Base-by-base conservation (phyloP, 2,888 invertebrate genomes). In the Dorcus parallelipipedus region DNA sequence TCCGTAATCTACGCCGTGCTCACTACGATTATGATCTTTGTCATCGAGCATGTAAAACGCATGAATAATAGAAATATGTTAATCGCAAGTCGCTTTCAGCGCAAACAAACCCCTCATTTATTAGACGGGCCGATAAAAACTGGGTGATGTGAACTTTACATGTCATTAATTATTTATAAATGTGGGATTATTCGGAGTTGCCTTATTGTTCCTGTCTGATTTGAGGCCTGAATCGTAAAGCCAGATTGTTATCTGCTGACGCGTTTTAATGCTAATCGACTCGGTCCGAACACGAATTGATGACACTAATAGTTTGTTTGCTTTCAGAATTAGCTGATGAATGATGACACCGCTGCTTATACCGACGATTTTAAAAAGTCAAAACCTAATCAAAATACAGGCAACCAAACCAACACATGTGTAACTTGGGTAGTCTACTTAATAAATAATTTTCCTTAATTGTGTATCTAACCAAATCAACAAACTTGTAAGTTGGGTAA, bases 161-260 rank as follows among this genome's bases (percentile, higher is more conserved):
- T 60, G 53, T 53, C 58, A 65, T 65, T 57, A 56, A 65, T 65
- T 57, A 65, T 65, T 65, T 65, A 65, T 64, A 53, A 52, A 48
- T 45, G 53, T 58, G 47, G 43, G 47, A 53, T 40, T 50, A 50
- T 33, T 33, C 26, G 6, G 43, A 56, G 38, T 49, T 58, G 49
- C 43, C 57, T 65, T 61, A 63, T 63, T 65, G 61, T 63, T 61
- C 61, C 59, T 60, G 58, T 59, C 58, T 58, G 59, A 52, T 38
- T 60, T 54, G 38, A 52, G 56, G 64, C 64, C 58, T 59, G 63
- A 66, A 64, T 66, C 64, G 59, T 59, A 64, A 64, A 66, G 45
- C 53, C 48, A 38, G 57, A 58, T 62, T 54, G 60, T 58, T 60
- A 58, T 62, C 58, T 56, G 53, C 49, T 59, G 60, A 62, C 61